These are phyloP conservation scores for Sebastes matsubarae DNA, from an alignment of 2,797 vertebrate species.

Conservation along the genomic window DNA sequence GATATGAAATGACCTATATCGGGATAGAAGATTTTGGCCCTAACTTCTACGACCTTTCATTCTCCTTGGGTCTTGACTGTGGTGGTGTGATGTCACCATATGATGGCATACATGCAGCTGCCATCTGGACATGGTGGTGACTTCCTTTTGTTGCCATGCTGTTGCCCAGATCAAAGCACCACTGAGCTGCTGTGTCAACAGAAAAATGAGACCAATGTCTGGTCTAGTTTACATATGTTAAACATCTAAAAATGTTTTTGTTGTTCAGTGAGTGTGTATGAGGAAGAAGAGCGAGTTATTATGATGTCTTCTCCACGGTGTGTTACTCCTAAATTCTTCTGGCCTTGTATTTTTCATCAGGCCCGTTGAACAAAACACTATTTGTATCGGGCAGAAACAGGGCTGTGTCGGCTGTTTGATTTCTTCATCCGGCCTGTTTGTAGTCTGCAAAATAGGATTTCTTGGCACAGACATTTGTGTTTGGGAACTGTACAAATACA, in stretches of 20 bases:
- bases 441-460: background rate
- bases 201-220: slow-evolving; percentile 44
- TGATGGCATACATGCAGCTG: slow-evolving; percentile 52
- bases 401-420: background rate
- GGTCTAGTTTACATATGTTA: slow-evolving; percentile 6
- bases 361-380: background rate
- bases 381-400: background rate
- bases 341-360: background rate
- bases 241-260: background rate
- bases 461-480: background rate
- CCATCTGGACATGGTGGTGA: slow-evolving; percentile 71
- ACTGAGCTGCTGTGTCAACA: slow-evolving; percentile 63
- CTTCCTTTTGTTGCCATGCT: slow-evolving; percentile 60
- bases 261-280: background rate
- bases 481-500: background rate
- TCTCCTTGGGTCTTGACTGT: slow-evolving; percentile 47
- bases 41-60: background rate
- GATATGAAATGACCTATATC: background rate
- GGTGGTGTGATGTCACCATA: slow-evolving; percentile 66
- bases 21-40: too few relatives aligned
- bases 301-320: background rate
- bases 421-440: background rate
- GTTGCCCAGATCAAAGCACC: slow-evolving; percentile 52
- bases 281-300: background rate
- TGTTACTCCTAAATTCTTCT: background rate